These are phyloP conservation scores for Neelides sp. DNA, from an alignment of 1,140 invertebrate genomes.

Conservation along the genomic window DNA sequence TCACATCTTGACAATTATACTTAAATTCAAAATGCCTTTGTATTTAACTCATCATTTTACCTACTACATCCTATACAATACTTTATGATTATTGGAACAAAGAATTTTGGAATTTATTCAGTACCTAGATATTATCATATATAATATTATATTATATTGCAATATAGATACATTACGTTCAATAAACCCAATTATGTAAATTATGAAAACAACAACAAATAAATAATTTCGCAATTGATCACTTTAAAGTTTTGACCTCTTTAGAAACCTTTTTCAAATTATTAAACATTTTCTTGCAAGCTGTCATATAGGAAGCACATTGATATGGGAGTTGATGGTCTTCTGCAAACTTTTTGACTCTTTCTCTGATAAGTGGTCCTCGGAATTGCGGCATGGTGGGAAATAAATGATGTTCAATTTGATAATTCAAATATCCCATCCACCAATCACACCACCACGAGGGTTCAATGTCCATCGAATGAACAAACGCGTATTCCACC, in stretches of 20 bases:
- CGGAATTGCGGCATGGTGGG: slow-evolving; percentile 4
- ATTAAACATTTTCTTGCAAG: neutral
- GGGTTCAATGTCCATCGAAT: slow-evolving; percentile 1
- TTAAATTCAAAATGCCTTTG: no score
- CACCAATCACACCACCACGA: slow-evolving; percentile 14
- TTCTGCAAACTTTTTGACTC: slow-evolving; percentile 1
- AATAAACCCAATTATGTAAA: no score
- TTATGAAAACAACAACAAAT: no score
- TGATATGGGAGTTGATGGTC: neutral
- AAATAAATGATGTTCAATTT: slow-evolving; percentile 10
- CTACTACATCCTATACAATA: no score
- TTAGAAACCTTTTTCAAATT: neutral
- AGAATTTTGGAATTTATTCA: no score
- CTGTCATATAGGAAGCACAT: neutral
- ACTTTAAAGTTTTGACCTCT: neutral
- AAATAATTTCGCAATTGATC: neutral
- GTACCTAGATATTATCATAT: no score
- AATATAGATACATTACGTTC: no score
- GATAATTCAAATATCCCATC: slow-evolving; percentile 10
- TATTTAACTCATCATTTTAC: no score
- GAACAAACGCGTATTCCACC: slow-evolving; percentile 7
- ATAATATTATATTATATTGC: no score
- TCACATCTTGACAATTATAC: no score
- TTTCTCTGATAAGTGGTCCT: neutral
- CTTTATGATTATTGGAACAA: no score